A percentile compares a stretch with the other conserved stretches of the same genome.
Conservation (phyloP, 2,113 vertebrate species). For the Apteryx mantelli region DNA sequence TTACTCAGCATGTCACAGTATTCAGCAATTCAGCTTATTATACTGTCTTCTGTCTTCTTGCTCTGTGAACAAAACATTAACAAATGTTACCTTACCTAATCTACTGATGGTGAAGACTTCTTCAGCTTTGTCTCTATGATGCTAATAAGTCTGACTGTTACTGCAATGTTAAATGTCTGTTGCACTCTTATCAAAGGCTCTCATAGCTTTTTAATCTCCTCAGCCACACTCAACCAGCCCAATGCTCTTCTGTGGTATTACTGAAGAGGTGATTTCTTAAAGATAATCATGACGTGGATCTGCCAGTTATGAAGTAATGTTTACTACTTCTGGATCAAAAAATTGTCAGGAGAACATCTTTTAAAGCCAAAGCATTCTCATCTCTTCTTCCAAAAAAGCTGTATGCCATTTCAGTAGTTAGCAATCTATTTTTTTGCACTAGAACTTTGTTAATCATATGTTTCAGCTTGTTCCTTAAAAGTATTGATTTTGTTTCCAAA, state of each 20-base stretch:
- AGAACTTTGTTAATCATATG: neutral
- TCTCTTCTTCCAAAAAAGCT: neutral
- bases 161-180: neutral
- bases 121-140: rapidly evolving
- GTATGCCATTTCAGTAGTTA: neutral
- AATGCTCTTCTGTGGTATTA: neutral
- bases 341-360: neutral
- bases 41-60: neutral
- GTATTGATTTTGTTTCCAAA: neutral
- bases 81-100: neutral
- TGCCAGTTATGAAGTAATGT: neutral
- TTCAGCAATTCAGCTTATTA: neutral
- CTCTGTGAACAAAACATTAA: neutral
- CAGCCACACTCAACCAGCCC: neutral
- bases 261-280: neutral
- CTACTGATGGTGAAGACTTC: neutral
- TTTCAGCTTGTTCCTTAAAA: neutral
- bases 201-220: neutral
- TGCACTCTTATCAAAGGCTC: neutral
- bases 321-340: neutral
- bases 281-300: neutral
- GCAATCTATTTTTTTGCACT: neutral
- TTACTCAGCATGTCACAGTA: neutral
- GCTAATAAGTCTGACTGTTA: neutral
- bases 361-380: neutral